Conservation (phyloP, 2,888 invertebrate genomes). For the Anoplius nigerrimus region DNA sequence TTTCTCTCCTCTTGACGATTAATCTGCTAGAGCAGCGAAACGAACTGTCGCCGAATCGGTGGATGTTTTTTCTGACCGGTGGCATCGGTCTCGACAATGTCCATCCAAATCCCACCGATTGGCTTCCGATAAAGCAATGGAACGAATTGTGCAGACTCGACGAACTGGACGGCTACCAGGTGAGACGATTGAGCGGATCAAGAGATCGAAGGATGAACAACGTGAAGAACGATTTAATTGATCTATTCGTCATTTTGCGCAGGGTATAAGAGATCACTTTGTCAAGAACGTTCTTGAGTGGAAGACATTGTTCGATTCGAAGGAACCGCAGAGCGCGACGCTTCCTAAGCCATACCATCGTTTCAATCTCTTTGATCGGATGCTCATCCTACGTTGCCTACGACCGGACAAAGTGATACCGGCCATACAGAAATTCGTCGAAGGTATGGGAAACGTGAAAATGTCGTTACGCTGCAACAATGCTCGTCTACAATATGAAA, state of each 20-base stretch:
- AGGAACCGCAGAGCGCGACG: constrained; percentile 82
- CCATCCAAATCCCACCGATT: constrained; percentile 81
- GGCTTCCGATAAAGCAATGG: constrained; percentile 86
- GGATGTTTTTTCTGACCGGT: constrained; percentile 92
- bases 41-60: constrained; percentile 80
- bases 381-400: constrained; percentile 87
- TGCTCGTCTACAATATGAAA: background rate
- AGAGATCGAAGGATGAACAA: background rate
- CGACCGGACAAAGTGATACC: constrained; percentile 92
- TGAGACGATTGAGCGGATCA: constrained; percentile 54
- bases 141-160: constrained; percentile 84
- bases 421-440: constrained; percentile 84
- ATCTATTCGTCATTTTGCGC: background rate
- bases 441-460: constrained; percentile 73
- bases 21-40: constrained; percentile 81
- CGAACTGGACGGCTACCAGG: constrained; percentile 76
- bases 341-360: constrained; percentile 85
- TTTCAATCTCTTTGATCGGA: constrained; percentile 83
- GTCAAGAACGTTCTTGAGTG: constrained; percentile 78
- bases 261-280: constrained; percentile 83
- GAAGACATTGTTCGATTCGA: constrained; percentile 85
- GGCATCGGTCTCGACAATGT: constrained; percentile 88
- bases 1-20: constrained; percentile 85
- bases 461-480: no score
- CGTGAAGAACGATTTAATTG: background rate